Conservation (phyloP, 2,113 vertebrate genomes). For the Prinia subflava region DNA sequence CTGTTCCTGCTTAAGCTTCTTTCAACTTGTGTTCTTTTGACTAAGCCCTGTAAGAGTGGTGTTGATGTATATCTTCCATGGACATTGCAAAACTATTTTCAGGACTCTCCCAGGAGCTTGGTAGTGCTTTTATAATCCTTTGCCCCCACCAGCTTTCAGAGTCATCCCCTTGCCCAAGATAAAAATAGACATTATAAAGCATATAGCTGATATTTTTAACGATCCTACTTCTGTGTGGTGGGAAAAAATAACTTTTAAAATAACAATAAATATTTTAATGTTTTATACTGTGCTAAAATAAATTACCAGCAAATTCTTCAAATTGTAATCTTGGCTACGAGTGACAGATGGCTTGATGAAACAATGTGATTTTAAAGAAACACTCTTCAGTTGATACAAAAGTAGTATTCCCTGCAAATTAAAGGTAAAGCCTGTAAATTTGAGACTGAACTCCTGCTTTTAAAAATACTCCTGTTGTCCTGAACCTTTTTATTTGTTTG, state of each 20-base stretch:
- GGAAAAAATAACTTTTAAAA: background rate
- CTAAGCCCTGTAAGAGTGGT: constrained; percentile 39
- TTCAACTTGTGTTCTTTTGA: constrained; percentile 57
- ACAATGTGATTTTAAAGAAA: constrained; percentile 15
- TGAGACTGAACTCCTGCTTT: background rate
- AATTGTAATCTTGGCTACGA: background rate
- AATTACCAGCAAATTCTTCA: background rate
- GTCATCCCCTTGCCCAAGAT: constrained; percentile 11
- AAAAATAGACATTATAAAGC: constrained; percentile 40
- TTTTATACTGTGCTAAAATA: background rate
- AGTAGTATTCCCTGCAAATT: background rate
- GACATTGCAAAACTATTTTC: constrained; percentile 55
- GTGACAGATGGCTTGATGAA: constrained; percentile 17
- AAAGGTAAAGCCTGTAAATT: background rate
- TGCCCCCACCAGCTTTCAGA: constrained; percentile 35
- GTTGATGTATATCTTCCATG: constrained; percentile 61
- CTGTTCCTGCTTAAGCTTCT: constrained; percentile 70
- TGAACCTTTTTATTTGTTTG: background rate
- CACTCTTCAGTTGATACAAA: background rate
- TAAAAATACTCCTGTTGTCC: background rate
- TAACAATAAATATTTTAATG: background rate
- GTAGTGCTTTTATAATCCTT: constrained; percentile 61
- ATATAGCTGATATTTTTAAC: background rate
- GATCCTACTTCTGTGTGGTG: background rate
- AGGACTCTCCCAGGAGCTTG: constrained; percentile 49